Conservation (phyloP, 1,140 invertebrate species). For the Drosophila kurseongensis region DNA sequence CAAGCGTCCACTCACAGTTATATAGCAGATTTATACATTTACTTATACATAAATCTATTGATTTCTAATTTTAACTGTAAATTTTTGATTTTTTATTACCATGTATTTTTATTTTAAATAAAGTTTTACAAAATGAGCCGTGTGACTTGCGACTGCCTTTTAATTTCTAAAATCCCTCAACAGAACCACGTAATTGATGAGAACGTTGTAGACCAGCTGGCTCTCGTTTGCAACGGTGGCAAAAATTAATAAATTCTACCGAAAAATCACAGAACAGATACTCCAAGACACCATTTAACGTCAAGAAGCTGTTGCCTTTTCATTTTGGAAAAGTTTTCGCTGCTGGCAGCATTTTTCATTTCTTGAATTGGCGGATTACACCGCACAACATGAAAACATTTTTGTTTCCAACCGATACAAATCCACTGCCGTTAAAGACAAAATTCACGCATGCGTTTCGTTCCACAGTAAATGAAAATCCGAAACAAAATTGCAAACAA, state of each 20-base stretch:
- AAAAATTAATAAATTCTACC: constrained; percentile 18
- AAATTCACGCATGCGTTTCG: constrained; percentile 50
- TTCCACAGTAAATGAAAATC: constrained; percentile 16
- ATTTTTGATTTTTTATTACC: constrained; percentile 81
- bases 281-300: constrained; percentile 6
- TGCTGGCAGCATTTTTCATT: constrained; percentile 71
- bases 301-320: constrained; percentile 47
- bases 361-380: constrained; percentile 15
- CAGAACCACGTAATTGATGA: constrained; percentile 16
- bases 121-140: constrained; percentile 75
- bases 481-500: constrained; percentile 5
- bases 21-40: constrained; percentile 60
- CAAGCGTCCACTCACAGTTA: constrained; percentile 45
- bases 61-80: constrained; percentile 79
- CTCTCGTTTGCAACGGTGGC: constrained; percentile 63
- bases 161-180: constrained; percentile 32
- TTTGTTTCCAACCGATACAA: constrained; percentile 64
- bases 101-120: constrained; percentile 82
- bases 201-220: constrained; percentile 69
- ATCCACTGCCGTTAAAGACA: constrained; percentile 65
- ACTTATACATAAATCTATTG: constrained; percentile 72
- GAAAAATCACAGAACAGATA: constrained; percentile 4
- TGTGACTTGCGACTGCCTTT: constrained; percentile 54
- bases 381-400: constrained; percentile 31
- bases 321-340: constrained; percentile 44